A percentile compares a stretch with the other conserved stretches of the same genome.
Conservation (phyloP, 2,888 invertebrate genomes). For the Caradrina clavipalpis region DNA sequence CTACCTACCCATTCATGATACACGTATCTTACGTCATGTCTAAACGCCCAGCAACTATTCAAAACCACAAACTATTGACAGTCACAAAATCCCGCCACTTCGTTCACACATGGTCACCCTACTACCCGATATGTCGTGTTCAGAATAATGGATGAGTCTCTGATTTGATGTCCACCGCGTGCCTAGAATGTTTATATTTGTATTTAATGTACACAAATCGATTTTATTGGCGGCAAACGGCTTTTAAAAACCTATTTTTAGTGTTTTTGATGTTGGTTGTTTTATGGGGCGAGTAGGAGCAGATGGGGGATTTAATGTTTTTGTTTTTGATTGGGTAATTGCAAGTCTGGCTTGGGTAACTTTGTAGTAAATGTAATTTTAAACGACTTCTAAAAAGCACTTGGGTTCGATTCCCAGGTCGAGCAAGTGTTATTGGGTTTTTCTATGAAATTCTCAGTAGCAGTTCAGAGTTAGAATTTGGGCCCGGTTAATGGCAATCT, state of each 20-base stretch:
- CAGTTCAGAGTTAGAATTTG: no score
- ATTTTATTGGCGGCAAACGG: constrained; percentile 50
- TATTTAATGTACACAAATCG: constrained; percentile 52
- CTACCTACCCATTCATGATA: no score
- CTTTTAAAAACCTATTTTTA: constrained; percentile 44
- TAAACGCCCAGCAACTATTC: constrained; percentile 18
- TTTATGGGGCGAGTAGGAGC: constrained; percentile 22
- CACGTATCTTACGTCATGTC: no score
- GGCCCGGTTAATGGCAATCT: no score
- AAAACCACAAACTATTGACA: neutral
- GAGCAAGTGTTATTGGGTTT: no score
- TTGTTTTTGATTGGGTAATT: constrained; percentile 15
- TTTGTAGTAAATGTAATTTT: constrained; percentile 1
- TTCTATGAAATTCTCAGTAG: no score
- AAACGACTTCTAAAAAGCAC: no score
- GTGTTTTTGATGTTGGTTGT: constrained; percentile 52
- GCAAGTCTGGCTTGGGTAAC: neutral
- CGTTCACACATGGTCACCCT: constrained; percentile 43
- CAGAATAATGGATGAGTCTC: constrained; percentile 68
- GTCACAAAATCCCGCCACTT: constrained; percentile 1
- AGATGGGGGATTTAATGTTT: constrained; percentile 12
- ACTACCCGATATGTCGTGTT: constrained; percentile 60
- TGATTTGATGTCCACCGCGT: constrained; percentile 59
- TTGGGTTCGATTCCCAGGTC: no score
- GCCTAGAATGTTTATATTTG: constrained; percentile 59